Percentiles rank a stretch among this genome's conserved stretches.
These are phyloP conservation scores for Anoplophora glabripennis DNA, from an alignment of 1,140 invertebrate species.

Conservation along the genomic window DNA sequence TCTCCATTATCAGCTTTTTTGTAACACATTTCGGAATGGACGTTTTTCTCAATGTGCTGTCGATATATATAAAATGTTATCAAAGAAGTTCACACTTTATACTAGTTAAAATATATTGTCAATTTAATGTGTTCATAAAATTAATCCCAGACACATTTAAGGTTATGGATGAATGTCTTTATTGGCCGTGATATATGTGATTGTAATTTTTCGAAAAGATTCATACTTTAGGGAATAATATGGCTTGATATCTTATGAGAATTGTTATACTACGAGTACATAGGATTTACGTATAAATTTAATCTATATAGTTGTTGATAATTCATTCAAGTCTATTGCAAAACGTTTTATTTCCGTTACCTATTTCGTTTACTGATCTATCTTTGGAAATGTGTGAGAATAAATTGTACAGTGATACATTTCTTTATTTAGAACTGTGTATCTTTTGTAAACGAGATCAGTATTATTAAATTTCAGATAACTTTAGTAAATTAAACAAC, in stretches of 20 bases:
- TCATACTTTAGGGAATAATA: not conserved
- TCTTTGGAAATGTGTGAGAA: no score
- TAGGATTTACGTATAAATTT: not conserved
- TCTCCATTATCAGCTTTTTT: not conserved
- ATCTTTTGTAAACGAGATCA: no score
- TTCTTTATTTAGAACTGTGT: no score
- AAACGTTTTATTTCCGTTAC: no score
- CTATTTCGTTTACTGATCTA: no score
- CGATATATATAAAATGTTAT: not conserved
- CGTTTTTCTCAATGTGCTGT: no score
- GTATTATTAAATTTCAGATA: no score
- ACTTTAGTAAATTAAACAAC: no score
- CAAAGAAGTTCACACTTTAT: not conserved
- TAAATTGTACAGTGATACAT: no score
- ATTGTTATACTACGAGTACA: not conserved
- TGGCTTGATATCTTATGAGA: not conserved
- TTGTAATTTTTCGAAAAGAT: constrained; percentile 15
- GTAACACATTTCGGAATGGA: not conserved
- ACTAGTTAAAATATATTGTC: constrained; percentile 31
- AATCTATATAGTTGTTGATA: not conserved
- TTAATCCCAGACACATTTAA: no score
- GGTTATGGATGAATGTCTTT: not conserved
- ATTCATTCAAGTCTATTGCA: not conserved
- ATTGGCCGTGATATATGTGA: constrained; percentile 32
- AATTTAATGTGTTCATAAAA: constrained; percentile 42